phyloP scores from a whole-genome alignment of 2,113 vertebrate species.

The Montifringilla adamsi region DNA sequence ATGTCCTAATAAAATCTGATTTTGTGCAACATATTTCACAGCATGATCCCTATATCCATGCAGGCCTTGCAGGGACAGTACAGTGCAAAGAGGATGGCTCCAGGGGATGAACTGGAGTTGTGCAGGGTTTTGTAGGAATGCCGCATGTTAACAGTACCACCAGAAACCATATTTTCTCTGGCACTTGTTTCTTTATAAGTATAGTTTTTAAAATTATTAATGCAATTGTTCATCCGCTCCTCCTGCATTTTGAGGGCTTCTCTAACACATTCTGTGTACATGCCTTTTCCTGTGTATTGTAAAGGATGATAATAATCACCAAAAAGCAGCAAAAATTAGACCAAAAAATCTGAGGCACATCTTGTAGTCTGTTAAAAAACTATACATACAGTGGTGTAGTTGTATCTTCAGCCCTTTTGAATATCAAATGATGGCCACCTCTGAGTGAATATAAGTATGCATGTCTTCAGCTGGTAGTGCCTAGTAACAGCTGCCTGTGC shows the following conservation, averaged over 20 bases:
- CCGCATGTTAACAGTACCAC: rapidly evolving
- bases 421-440: neutral
- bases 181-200: neutral
- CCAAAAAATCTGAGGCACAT: neutral
- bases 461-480: neutral
- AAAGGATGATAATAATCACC: neutral
- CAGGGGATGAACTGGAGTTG: neutral
- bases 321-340: neutral
- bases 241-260: neutral
- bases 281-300: neutral
- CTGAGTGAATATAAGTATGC: neutral
- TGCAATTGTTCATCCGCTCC: neutral
- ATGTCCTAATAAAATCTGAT: neutral
- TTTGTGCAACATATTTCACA: neutral
- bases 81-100: neutral
- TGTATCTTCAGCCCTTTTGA: neutral
- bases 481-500: neutral
- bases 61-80: neutral
- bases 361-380: neutral
- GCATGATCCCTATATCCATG: neutral
- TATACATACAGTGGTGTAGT: neutral
- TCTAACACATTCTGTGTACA: neutral
- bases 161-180: neutral
- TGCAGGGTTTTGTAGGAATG: neutral
- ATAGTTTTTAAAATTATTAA: neutral